phyloP scores from a whole-genome alignment of 1,140 invertebrate genomes.

The Drosophila azteca region DNA sequence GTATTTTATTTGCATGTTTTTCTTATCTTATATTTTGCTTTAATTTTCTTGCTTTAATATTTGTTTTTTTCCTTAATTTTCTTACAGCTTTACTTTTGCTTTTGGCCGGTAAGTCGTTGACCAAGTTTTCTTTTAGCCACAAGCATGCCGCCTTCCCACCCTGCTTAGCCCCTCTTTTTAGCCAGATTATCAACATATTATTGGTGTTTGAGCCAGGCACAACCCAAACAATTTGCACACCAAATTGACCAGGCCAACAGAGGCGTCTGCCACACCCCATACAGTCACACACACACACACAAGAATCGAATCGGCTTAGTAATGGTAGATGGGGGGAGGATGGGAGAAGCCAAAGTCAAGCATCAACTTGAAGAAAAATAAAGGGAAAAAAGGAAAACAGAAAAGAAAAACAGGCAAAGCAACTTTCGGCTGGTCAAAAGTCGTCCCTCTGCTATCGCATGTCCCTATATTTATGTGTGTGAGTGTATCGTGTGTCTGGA shows the following conservation, averaged over 20 bases:
- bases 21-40: neutral
- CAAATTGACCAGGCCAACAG: conserved; percentile 58
- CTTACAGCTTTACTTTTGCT: conserved; percentile 63
- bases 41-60: conserved; percentile 7
- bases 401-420: conserved; percentile 50
- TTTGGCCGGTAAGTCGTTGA: conserved; percentile 62
- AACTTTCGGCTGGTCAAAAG: conserved; percentile 69
- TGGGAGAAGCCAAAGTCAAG: conserved; percentile 63
- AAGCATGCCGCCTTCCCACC: neutral
- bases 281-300: conserved; percentile 30
- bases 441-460: conserved; percentile 8
- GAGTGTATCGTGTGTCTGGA: neutral
- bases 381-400: conserved; percentile 22
- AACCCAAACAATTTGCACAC: conserved; percentile 73
- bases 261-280: conserved; percentile 47
- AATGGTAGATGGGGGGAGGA: conserved; percentile 44
- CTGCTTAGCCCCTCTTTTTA: conserved; percentile 20
- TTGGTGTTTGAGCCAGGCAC: conserved; percentile 55
- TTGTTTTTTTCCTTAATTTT: conserved; percentile 31
- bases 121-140: conserved; percentile 13
- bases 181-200: conserved; percentile 60
- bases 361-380: conserved; percentile 41
- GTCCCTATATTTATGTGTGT: conserved; percentile 17
- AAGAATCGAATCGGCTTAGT: conserved; percentile 50
- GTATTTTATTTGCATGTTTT: neutral